Conservation (phyloP, 2,888 invertebrate genomes). For the Stegana nigrithorax region DNA sequence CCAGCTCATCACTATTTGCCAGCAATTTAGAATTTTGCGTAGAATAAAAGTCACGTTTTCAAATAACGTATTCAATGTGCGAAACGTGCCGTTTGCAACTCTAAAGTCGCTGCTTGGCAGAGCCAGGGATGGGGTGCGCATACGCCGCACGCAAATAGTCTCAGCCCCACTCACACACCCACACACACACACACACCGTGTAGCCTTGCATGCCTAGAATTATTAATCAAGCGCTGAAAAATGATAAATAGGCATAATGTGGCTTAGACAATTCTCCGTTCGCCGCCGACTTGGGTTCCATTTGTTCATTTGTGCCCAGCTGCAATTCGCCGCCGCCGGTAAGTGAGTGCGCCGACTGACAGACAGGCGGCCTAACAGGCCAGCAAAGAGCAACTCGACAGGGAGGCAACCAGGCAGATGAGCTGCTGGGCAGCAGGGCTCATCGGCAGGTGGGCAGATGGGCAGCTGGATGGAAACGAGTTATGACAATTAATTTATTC, state of each 20-base stretch:
- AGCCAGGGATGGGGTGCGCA: background rate
- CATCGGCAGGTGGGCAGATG: background rate
- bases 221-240: constrained; percentile 17
- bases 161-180: background rate
- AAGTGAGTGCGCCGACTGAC: too few species aligned
- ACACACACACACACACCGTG: background rate
- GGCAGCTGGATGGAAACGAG: background rate
- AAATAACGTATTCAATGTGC: constrained; percentile 47
- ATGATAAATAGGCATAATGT: constrained; percentile 17
- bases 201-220: constrained; percentile 8
- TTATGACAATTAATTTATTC: constrained; percentile 45
- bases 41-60: constrained; percentile 44
- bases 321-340: background rate
- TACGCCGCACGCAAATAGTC: background rate
- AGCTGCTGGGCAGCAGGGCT: background rate
- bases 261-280: background rate
- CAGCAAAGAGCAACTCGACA: background rate
- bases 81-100: constrained; percentile 41
- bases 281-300: too few species aligned
- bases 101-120: constrained; percentile 10
- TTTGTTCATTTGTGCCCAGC: background rate
- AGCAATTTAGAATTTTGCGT: constrained; percentile 24
- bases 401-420: background rate
- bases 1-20: constrained; percentile 2
- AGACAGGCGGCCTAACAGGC: too few species aligned